Conservation (phyloP, 2,113 vertebrate genomes). For the Coptodon bakossiorum region DNA sequence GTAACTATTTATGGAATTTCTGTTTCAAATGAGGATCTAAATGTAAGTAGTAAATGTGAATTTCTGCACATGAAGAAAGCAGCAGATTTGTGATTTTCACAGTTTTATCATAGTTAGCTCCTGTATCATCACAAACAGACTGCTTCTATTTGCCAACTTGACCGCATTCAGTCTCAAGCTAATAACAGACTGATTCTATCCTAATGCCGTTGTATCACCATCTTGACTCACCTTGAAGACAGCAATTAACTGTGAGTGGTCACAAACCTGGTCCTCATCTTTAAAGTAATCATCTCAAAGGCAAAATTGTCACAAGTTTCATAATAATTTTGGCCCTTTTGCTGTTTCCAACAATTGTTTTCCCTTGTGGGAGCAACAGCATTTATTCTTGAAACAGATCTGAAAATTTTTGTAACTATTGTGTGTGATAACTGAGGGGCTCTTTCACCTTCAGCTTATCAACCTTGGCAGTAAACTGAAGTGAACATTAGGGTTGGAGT, state of each 20-base stretch:
- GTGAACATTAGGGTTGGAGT: background rate
- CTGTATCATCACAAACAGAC: background rate
- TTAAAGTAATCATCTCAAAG: background rate
- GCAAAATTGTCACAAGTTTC: background rate
- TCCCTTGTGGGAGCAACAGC: background rate
- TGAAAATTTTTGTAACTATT: background rate
- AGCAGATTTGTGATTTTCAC: background rate
- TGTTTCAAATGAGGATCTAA: background rate
- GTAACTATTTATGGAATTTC: background rate
- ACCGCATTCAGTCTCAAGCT: background rate
- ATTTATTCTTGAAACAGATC: background rate
- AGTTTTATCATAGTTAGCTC: background rate
- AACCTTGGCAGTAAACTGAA: background rate
- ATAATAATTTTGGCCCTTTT: background rate
- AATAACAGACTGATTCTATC: background rate
- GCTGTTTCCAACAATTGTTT: background rate
- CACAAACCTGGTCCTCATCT: background rate
- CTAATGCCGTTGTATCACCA: background rate
- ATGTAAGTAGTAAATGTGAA: background rate
- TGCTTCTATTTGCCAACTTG: background rate
- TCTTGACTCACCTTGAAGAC: background rate
- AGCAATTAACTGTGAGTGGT: background rate
- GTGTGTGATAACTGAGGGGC: background rate
- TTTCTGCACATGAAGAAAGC: background rate
- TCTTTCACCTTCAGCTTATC: background rate